phyloP scores from a whole-genome alignment of 2,888 invertebrate genomes.

The Drosophila vallismaia region DNA sequence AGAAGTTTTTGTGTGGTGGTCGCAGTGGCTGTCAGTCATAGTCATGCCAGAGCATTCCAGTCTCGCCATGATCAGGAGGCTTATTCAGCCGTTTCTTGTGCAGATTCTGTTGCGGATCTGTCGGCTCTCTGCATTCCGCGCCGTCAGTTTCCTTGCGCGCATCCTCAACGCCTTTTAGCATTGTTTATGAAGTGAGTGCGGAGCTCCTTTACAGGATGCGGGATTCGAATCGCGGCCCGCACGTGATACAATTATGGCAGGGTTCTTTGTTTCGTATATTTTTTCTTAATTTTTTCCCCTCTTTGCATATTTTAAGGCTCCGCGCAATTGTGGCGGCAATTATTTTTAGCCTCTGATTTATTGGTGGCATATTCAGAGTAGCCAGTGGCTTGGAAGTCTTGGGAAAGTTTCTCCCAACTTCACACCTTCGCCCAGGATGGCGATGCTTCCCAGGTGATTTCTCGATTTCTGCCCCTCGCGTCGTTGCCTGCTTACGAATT shows the following conservation, averaged over 20 bases:
- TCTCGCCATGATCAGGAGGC: constrained; percentile 52
- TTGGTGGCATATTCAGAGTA: constrained; percentile 55
- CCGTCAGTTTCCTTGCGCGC: constrained; percentile 58
- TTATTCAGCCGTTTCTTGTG: constrained; percentile 28
- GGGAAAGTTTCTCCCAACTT: constrained; percentile 55
- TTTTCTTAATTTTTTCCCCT: constrained; percentile 31
- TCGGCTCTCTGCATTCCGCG: constrained; percentile 59
- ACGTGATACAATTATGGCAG: constrained; percentile 83
- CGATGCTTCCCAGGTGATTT: constrained; percentile 35
- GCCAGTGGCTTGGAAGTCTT: constrained; percentile 18
- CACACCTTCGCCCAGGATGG: constrained; percentile 56
- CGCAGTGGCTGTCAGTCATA: constrained; percentile 80
- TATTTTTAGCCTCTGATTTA: constrained; percentile 57
- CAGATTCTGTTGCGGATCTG: constrained; percentile 10
- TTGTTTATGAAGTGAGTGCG: constrained; percentile 82
- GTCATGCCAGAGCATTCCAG: constrained; percentile 78
- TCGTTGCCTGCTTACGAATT: constrained; percentile 76
- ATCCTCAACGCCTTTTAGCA: constrained; percentile 72
- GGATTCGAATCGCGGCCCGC: constrained; percentile 46
- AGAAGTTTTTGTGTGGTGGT: constrained; percentile 28
- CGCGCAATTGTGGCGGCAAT: constrained; percentile 55
- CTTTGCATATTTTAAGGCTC: constrained; percentile 44
- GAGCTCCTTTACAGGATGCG: constrained; percentile 35
- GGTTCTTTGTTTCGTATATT: constrained; percentile 63
- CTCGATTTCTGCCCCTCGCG: constrained; percentile 5